phyloP scores from a whole-genome alignment of 1,140 invertebrate genomes.

The Apolygus lucorum region DNA sequence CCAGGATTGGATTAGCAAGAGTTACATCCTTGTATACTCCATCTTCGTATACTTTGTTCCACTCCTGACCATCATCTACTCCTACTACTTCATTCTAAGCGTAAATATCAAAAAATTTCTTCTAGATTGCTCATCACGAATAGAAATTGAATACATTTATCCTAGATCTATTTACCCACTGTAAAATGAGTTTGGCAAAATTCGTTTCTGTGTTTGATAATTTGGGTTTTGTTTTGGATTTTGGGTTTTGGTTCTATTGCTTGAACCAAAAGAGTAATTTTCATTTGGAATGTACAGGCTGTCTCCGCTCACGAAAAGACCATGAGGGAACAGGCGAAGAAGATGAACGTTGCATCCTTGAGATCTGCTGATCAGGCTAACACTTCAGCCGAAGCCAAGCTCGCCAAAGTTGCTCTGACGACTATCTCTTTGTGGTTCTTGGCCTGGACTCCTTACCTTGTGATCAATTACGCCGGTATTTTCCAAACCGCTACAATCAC shows the following conservation, averaged over 20 bases:
- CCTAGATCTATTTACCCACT: too few species aligned
- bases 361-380: slow-evolving; percentile 55
- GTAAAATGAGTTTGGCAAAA: too few species aligned
- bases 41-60: slow-evolving; percentile 63
- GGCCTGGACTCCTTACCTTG: slow-evolving; percentile 76
- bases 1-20: slow-evolving; percentile 52
- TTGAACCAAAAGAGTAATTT: background rate
- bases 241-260: too few species aligned
- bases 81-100: slow-evolving; percentile 68
- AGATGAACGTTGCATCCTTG: slow-evolving; percentile 74
- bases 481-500: slow-evolving; percentile 56
- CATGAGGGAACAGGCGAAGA: slow-evolving; percentile 75
- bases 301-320: slow-evolving; percentile 69
- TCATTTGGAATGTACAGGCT: slow-evolving; percentile 42
- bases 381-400: slow-evolving; percentile 61
- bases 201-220: too few species aligned
- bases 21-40: slow-evolving; percentile 62
- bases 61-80: slow-evolving; percentile 60
- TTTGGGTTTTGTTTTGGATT: too few species aligned
- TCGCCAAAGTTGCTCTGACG: slow-evolving; percentile 71
- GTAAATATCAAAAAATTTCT: slow-evolving; percentile 38
- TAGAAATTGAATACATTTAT: too few species aligned
- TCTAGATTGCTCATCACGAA: background rate
- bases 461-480: slow-evolving; percentile 68
- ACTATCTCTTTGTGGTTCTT: slow-evolving; percentile 75